Evolutionary conservation across 2,113 vertebrate genomes (phyloP), one percentile per base, ranked within the genome.

Genomic region (Misgurnus mizolepis): DNA sequence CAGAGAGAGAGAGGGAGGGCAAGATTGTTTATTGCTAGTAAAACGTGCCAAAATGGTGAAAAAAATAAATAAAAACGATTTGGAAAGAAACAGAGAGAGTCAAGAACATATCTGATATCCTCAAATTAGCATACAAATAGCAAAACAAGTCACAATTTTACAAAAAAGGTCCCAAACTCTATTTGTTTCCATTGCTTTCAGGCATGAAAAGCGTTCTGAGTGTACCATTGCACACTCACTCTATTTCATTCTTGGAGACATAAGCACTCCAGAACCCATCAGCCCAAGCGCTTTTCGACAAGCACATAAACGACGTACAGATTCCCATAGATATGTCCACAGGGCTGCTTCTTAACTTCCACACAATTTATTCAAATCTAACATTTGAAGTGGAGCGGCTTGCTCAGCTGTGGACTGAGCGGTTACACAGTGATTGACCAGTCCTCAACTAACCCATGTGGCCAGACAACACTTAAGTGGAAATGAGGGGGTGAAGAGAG

Each of bases 401-500:
- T 76, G 15, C 43, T 50, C 60, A 14, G 50, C 61, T 17, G 27
- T 9, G 12, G 61, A 64, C 34, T 39, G 56, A 66, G n/a, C 49
- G 66, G 75, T 71, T 40, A 61, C 8, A 45, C n/a, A 12, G 68
- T 66, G 72, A 82, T 67, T 60, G 67, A 77, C 65, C 39, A 64
- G n/a, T 71, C 72, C 41, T 82, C 5, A 18, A 47, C 66, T 5
- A 61, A 60, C 70, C 39, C 67, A 68, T 49, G 43, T 18, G 71
- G 39, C 15, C 55, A 66, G 76, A 64, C 62, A 34, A 61, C 55
- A 45, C 34, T 62, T 43, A 58, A 78, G 14, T 82, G 77, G 71
- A 86, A 0, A 62, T 64, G 11, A 70, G 77, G 71, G 80, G 87
- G 61, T 92, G 85, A 83, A 88, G 86, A 55, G 70, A 76, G 34